phyloP scores from a whole-genome alignment of 2,113 vertebrate genomes.

The Gymnocephalus cernua region DNA sequence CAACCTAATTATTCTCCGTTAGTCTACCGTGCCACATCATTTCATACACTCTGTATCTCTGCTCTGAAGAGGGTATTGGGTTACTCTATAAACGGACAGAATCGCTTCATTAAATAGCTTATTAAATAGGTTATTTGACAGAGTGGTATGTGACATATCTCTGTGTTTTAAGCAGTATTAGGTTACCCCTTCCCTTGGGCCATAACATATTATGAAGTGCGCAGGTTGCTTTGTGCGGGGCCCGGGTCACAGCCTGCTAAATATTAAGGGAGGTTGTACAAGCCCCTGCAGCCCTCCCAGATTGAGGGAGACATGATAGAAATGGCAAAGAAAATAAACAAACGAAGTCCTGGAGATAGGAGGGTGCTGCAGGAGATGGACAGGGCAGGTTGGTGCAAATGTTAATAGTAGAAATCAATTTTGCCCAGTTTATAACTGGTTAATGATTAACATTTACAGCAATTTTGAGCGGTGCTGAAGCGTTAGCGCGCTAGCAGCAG shows the following conservation, averaged over 20 bases:
- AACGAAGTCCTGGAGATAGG: constrained; percentile 28
- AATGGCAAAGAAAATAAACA: constrained; percentile 73
- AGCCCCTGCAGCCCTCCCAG: constrained; percentile 71
- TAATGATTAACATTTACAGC: too few species aligned
- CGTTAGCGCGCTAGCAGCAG: too few species aligned
- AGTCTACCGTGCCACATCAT: constrained; percentile 24
- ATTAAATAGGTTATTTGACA: constrained; percentile 77
- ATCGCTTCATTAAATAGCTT: constrained; percentile 76
- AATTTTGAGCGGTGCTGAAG: too few species aligned
- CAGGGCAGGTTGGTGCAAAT: constrained; percentile 20
- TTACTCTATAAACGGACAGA: constrained; percentile 66
- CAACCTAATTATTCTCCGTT: constrained; percentile 19
- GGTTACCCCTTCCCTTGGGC: constrained; percentile 68
- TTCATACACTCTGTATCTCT: constrained; percentile 27
- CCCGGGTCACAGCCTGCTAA: constrained; percentile 79
- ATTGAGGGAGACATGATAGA: constrained; percentile 62
- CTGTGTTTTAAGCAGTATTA: constrained; percentile 78
- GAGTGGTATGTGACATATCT: constrained; percentile 77
- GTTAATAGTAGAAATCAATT: constrained; percentile 16
- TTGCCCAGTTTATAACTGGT: too few species aligned
- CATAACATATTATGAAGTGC: constrained; percentile 67
- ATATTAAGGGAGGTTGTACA: constrained; percentile 77
- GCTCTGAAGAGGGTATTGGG: constrained; percentile 42
- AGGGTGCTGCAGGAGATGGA: constrained; percentile 29
- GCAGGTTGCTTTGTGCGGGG: constrained; percentile 68